Percentiles rank a stretch among this genome's conserved stretches.
Conservation (phyloP, 2,888 invertebrate species). For the Agonopterix arenella region DNA sequence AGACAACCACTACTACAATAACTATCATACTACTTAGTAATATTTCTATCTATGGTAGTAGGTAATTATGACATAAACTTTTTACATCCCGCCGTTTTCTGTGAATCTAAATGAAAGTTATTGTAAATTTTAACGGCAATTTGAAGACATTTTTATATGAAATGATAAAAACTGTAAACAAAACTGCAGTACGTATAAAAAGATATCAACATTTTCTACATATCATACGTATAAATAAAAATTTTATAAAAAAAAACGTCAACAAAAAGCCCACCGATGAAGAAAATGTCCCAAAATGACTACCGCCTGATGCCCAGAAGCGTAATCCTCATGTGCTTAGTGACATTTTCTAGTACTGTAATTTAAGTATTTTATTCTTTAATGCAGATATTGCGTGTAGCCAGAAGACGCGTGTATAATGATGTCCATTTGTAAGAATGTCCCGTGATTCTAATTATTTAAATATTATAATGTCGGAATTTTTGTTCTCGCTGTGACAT, state of each 20-base stretch:
- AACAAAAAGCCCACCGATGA: neutral
- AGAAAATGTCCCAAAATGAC: neutral
- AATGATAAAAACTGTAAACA: too few species aligned
- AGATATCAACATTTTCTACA: neutral
- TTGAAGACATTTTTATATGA: too few species aligned
- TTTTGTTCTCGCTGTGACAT: too few species aligned
- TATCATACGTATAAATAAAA: neutral
- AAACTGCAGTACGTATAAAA: neutral
- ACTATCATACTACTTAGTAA: too few species aligned
- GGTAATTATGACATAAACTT: too few species aligned
- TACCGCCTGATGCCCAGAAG: constrained; percentile 1
- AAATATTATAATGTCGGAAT: neutral
- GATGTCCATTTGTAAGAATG: constrained; percentile 23
- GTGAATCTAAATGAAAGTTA: too few species aligned
- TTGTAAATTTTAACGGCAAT: too few species aligned
- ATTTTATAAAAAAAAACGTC: neutral
- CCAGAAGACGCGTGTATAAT: constrained; percentile 19
- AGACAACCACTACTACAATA: too few species aligned
- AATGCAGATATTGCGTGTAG: constrained; percentile 42
- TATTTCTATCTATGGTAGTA: too few species aligned
- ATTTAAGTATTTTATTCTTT: constrained; percentile 41
- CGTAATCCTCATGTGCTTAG: constrained; percentile 9
- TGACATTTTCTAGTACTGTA: constrained; percentile 18
- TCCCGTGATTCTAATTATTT: constrained; percentile 24
- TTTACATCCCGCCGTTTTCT: too few species aligned